Conservation (phyloP, 2,888 invertebrate species). For the Heliconius hortense region DNA sequence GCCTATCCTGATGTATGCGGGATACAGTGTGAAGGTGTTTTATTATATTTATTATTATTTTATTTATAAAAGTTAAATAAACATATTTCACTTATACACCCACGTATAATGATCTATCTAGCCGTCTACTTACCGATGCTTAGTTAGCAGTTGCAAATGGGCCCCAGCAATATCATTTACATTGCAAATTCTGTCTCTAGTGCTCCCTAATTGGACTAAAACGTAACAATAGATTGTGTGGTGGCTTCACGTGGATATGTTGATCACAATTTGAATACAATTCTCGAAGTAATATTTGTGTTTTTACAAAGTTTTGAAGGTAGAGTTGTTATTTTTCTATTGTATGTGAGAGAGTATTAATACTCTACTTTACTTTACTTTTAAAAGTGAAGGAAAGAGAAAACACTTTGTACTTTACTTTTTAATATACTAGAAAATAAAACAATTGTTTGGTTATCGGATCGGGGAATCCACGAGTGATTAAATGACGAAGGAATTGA, state of each 20-base stretch:
- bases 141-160: conserved; percentile 27
- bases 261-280: not conserved
- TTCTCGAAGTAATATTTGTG: not conserved
- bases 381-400: too few species aligned
- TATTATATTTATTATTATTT: too few species aligned
- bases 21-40: too few species aligned
- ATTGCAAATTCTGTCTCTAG: conserved; percentile 16
- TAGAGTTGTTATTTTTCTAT: not conserved
- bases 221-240: conserved; percentile 13
- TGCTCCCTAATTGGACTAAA: conserved; percentile 10
- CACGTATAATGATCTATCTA: not conserved
- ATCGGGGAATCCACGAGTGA: too few species aligned
- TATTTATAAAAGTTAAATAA: not conserved
- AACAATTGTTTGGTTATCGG: too few species aligned
- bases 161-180: conserved; percentile 22
- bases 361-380: too few species aligned
- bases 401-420: too few species aligned
- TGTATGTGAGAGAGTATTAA: too few species aligned
- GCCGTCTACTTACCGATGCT: conserved; percentile 1
- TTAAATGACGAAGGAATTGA: too few species aligned
- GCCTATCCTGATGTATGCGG: too few species aligned
- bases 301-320: not conserved
- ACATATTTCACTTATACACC: not conserved
- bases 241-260: not conserved
- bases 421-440: too few species aligned